These are phyloP conservation scores for Plectus sambesii DNA, from an alignment of 1,140 invertebrate species.

Conservation along the genomic window DNA sequence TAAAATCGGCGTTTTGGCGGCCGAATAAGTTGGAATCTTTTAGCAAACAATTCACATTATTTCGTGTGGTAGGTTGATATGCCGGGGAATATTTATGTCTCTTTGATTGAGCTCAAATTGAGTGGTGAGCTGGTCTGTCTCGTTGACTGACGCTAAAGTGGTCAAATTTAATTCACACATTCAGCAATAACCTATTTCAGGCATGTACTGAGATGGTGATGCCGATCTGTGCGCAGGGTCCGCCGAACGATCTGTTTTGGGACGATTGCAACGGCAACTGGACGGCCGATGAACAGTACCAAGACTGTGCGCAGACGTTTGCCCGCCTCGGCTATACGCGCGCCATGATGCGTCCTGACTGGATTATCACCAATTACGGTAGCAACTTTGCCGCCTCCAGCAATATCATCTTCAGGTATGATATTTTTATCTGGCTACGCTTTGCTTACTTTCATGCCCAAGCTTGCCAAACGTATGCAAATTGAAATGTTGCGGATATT, in stretches of 20 bases:
- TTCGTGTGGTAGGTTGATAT: too few relatives aligned
- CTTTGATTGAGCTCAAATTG: too few relatives aligned
- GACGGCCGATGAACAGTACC: slow-evolving; percentile 63
- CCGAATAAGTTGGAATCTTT: too few relatives aligned
- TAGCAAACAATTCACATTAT: too few relatives aligned
- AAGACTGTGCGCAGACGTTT: slow-evolving; percentile 62
- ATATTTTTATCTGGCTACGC: neutral
- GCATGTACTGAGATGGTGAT: slow-evolving; percentile 88
- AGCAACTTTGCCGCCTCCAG: slow-evolving; percentile 61
- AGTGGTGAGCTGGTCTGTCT: too few relatives aligned
- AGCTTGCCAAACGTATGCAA: too few relatives aligned
- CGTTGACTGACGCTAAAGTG: too few relatives aligned
- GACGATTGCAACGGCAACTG: slow-evolving; percentile 24
- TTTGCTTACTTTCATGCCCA: too few relatives aligned
- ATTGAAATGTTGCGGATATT: too few relatives aligned
- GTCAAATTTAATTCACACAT: too few relatives aligned
- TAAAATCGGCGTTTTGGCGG: too few relatives aligned
- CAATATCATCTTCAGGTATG: slow-evolving; percentile 72
- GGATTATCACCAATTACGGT: slow-evolving; percentile 64
- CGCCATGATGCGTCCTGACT: slow-evolving; percentile 56
- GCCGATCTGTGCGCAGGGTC: slow-evolving; percentile 69
- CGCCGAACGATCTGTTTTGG: slow-evolving; percentile 35
- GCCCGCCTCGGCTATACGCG: slow-evolving; percentile 56
- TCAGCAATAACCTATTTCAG: slow-evolving; percentile 34
- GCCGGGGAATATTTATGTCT: too few relatives aligned